These are phyloP conservation scores for Halcyon badia DNA, from an alignment of 2,797 vertebrate species.

Conservation along the genomic window DNA sequence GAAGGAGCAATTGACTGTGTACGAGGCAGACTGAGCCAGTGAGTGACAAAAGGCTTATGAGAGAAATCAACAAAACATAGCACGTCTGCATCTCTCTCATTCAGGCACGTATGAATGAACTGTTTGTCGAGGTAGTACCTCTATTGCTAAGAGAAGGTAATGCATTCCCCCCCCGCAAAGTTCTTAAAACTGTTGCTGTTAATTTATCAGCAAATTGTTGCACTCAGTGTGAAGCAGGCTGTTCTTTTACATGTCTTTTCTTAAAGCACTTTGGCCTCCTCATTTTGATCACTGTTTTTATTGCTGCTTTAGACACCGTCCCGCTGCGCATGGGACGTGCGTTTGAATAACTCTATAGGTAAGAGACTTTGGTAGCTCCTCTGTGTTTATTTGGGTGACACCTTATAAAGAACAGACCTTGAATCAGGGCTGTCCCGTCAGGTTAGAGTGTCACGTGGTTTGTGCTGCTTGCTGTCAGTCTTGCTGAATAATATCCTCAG, in stretches of 20 bases:
- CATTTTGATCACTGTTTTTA: not conserved
- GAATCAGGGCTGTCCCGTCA: not conserved
- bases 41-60: slow-evolving; percentile 13
- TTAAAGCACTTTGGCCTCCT: not conserved
- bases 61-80: not conserved
- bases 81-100: not conserved
- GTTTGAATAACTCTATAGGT: not conserved
- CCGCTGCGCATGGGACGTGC: not conserved
- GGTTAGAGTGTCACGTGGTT: not conserved
- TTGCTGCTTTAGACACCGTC: not conserved
- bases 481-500: not conserved
- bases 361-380: not conserved
- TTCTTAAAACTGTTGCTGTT: slow-evolving; percentile 2
- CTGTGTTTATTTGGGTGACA: not conserved
- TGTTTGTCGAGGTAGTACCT: slow-evolving; percentile 27
- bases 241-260: not conserved
- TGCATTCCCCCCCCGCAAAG: not conserved
- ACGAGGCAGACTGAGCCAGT: not conserved
- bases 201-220: slow-evolving; percentile 23
- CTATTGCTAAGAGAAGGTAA: not conserved
- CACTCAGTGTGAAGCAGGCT: not conserved
- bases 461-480: not conserved
- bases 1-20: not conserved
- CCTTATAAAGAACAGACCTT: not conserved
- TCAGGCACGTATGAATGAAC: not conserved